Conservation (phyloP, 2,888 invertebrate species). For the Sussaba pulchella region DNA sequence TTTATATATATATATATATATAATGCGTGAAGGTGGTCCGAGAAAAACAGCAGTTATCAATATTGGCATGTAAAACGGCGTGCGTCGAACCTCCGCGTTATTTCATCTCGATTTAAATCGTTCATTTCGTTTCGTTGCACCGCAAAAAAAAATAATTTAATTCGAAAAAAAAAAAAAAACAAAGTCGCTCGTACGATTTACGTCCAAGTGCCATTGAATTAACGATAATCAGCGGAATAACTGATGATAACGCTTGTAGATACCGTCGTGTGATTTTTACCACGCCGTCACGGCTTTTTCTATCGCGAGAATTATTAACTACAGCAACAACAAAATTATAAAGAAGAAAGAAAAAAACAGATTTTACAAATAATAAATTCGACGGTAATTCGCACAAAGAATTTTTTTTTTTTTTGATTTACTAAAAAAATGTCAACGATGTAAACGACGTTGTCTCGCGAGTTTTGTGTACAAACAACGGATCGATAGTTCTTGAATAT, state of each 20-base stretch:
- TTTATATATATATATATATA: no score
- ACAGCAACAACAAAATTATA: constrained; percentile 9
- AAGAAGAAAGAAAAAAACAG: not conserved
- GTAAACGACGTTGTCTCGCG: no score
- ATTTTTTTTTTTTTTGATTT: no score
- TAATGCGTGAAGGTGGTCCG: constrained; percentile 20
- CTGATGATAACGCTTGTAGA: constrained; percentile 32
- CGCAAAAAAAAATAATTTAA: no score
- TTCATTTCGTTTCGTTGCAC: constrained; percentile 26
- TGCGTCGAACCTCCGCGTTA: constrained; percentile 43
- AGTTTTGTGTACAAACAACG: not conserved
- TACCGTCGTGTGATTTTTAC: constrained; percentile 44
- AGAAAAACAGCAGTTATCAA: constrained; percentile 34
- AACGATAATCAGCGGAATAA: constrained; percentile 50
- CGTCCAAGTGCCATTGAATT: constrained; percentile 65
- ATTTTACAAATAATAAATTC: constrained; percentile 9
- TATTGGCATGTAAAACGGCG: constrained; percentile 10
- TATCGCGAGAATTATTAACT: constrained; percentile 24
- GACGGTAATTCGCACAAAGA: constrained; percentile 15
- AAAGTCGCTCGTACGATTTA: constrained; percentile 51
- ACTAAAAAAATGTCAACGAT: no score
- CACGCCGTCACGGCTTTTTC: constrained; percentile 30
- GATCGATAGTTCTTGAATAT: no score
- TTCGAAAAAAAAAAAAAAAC: constrained; percentile 1
- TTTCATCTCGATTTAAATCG: no score